These are phyloP conservation scores for Limnothrissa miodon DNA, from an alignment of 2,113 vertebrate species.

Conservation along the genomic window DNA sequence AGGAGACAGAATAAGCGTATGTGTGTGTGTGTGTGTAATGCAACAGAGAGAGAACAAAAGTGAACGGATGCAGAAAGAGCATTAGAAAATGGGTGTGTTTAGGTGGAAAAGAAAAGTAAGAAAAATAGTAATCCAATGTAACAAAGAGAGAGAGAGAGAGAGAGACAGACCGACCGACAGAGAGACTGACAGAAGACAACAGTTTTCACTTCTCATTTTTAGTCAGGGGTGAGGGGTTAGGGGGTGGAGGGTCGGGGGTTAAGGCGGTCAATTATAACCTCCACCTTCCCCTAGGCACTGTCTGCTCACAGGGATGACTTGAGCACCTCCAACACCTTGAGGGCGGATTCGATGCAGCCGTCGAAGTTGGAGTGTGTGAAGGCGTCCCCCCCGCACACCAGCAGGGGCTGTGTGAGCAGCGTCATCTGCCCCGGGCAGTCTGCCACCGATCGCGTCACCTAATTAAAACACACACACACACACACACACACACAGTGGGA, in stretches of 20 bases:
- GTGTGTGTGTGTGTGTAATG: background rate
- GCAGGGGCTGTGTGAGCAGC: slow-evolving; percentile 74
- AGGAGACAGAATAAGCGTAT: background rate
- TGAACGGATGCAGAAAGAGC: too few species aligned
- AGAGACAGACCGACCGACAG: background rate
- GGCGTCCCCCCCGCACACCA: slow-evolving; percentile 85
- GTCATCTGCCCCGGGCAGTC: slow-evolving; percentile 80
- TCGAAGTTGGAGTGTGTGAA: slow-evolving; percentile 89
- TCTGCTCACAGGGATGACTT: slow-evolving; percentile 67
- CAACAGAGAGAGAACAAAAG: background rate
- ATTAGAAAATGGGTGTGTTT: too few species aligned
- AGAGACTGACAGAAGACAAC: too few species aligned
- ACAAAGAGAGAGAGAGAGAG: background rate
- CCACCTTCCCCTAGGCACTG: background rate
- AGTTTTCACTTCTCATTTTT: background rate
- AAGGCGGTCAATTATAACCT: background rate
- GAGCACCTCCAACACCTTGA: slow-evolving; percentile 74
- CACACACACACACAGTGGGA: background rate
- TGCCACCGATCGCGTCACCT: slow-evolving; percentile 80
- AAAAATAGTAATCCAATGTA: too few species aligned
- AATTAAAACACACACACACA: slow-evolving; percentile 22
- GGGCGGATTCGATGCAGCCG: slow-evolving; percentile 86
- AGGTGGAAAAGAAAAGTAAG: too few species aligned
- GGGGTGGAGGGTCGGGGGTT: background rate
- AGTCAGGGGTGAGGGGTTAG: background rate